Evolutionary conservation across 2,888 invertebrate genomes (phyloP), one percentile per base, ranked within the genome.

Genomic region (Lamproptera curius): DNA sequence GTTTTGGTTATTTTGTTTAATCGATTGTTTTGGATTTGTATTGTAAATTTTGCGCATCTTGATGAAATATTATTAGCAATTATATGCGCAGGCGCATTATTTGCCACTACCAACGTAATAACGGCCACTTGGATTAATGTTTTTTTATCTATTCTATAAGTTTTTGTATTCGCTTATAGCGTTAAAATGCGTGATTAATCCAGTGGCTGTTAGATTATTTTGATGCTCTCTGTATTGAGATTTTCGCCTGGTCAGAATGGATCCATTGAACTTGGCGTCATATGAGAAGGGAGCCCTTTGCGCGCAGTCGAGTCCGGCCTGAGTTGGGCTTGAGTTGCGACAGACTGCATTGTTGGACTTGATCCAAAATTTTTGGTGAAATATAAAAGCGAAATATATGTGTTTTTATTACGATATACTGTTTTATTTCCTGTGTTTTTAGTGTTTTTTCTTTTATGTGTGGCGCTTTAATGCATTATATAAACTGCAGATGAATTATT

Each of bases 361-460:
- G 77, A 65, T 82, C 80, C 81, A 74, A 75, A 66, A 70, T 10
- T 75, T 79, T 83, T 79, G 81, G 79, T 82, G 80, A 76, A 76
- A 72, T 74, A 80, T 76, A 76, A 79, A 85, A 80, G 78, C 77
- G 77, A 82, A 84, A 82, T 85, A 86, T 85, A 85, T 84, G 85
- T 85, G 85, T 85, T 86, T 86, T 84, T 85, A 84, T 86, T 85
- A 85, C 73, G 76, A 80, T 57, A 46, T 40, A 31, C 54, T 75
- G 69, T 83, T 85, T 83, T 64, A 78, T 79, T 81, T 69, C n/a
- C n/a, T n/a, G n/a, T n/a, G n/a, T n/a, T n/a, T n/a, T n/a, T n/a
- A n/a, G n/a, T n/a, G n/a, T n/a, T n/a, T n/a, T n/a, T n/a, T n/a
- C n/a, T n/a, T n/a, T n/a, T n/a, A n/a, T n/a, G n/a, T n/a, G n/a